Conservation (phyloP, 2,797 vertebrate species). For the Lateolabrax maculatus region DNA sequence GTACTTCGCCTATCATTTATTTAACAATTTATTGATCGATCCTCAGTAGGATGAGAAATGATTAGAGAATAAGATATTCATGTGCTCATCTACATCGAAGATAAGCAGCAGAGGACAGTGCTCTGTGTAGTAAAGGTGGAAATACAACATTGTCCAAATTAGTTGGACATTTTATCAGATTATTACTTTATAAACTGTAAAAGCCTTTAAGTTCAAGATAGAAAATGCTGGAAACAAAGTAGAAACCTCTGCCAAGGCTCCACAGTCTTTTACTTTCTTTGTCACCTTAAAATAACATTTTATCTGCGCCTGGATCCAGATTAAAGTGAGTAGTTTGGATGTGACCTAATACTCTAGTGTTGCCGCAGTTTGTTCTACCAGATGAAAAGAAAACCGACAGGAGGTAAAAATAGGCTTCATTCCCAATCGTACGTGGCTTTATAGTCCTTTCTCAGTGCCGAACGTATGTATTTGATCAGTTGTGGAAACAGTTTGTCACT, state of each 20-base stretch:
- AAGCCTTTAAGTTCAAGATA: too few relatives aligned
- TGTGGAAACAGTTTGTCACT: constrained; percentile 65
- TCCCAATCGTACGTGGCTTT: constrained; percentile 9
- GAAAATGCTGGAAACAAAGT: too few relatives aligned
- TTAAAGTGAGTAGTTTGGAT: not conserved
- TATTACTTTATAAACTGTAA: not conserved
- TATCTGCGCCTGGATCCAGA: not conserved
- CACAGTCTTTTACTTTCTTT: not conserved
- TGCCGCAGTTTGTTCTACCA: constrained; percentile 5
- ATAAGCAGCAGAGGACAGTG: not conserved
- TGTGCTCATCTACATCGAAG: not conserved
- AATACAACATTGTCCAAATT: not conserved
- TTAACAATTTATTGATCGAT: not conserved
- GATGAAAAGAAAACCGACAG: constrained; percentile 10
- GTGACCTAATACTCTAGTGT: not conserved
- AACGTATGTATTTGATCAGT: constrained; percentile 53
- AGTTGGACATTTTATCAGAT: not conserved
- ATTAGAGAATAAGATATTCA: not conserved
- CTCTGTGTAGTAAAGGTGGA: not conserved
- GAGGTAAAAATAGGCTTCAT: constrained; percentile 31
- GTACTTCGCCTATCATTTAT: too few relatives aligned
- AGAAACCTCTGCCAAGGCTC: not conserved
- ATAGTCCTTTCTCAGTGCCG: not conserved
- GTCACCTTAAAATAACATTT: not conserved
- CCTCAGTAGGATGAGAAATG: not conserved